Conservation (phyloP, 2,888 invertebrate species). For the Scotopteryx bipunctaria region DNA sequence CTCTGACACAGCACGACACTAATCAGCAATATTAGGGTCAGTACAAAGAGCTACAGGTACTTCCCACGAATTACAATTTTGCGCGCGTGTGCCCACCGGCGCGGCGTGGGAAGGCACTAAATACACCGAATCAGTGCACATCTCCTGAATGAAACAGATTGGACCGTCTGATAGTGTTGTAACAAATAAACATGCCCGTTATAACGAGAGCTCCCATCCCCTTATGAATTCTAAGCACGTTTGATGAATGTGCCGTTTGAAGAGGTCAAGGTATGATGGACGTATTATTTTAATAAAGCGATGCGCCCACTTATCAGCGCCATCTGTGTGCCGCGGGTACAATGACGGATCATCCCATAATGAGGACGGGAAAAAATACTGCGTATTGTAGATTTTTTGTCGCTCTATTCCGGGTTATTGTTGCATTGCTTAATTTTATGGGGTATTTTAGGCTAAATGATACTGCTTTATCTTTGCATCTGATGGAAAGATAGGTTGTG, state of each 20-base stretch:
- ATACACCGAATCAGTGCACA: conserved; percentile 71
- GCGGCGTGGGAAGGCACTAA: conserved; percentile 80
- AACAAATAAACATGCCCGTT: conserved; percentile 49
- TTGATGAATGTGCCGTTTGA: conserved; percentile 24
- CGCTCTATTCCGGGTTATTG: conserved; percentile 70
- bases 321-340: conserved; percentile 71
- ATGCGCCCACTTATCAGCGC: conserved; percentile 73
- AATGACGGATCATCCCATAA: conserved; percentile 81
- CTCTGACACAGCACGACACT: conserved; percentile 15
- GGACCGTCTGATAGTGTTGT: conserved; percentile 63
- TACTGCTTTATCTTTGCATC: conserved; percentile 76
- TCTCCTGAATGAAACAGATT: conserved; percentile 70
- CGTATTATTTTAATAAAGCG: conserved; percentile 72
- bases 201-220: conserved; percentile 49
- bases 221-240: conserved; percentile 24
- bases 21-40: conserved; percentile 29
- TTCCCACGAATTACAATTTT: conserved; percentile 53
- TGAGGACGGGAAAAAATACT: conserved; percentile 69
- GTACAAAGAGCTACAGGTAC: conserved; percentile 34
- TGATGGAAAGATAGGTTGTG: conserved; percentile 56
- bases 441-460: conserved; percentile 82
- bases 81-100: conserved; percentile 66
- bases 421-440: conserved; percentile 77
- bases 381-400: conserved; percentile 59
- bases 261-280: conserved; percentile 53